Conservation (phyloP, 2,113 vertebrate genomes). For the Ciconia stormi region DNA sequence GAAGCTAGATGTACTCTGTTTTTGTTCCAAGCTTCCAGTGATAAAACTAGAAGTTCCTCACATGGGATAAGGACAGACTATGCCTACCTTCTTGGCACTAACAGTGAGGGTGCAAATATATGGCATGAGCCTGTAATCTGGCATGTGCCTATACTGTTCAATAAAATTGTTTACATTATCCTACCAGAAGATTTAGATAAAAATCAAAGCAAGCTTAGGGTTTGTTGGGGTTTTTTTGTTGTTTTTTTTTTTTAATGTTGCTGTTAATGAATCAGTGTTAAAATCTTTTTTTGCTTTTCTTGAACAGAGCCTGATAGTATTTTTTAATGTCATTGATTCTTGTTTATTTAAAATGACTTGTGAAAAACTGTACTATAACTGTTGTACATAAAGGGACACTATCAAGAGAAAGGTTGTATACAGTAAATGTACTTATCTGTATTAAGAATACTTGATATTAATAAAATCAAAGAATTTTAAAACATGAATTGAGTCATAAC, state of each 20-base stretch:
- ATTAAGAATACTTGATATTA: constrained; percentile 5
- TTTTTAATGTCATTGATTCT: constrained; percentile 48
- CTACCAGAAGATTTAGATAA: constrained; percentile 51
- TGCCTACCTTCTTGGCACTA: background rate
- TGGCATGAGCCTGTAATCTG: constrained; percentile 16
- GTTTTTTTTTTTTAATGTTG: background rate
- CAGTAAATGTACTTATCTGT: background rate
- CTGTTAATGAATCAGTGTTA: constrained; percentile 56
- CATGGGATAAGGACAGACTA: background rate
- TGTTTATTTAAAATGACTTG: constrained; percentile 60
- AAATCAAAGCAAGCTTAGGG: constrained; percentile 50
- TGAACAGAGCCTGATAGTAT: constrained; percentile 39
- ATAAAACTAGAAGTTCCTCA: background rate
- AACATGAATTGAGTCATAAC: background rate
- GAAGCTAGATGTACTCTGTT: background rate
- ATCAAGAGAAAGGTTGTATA: constrained; percentile 47
- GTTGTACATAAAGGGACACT: constrained; percentile 52
- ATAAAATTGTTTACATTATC: constrained; percentile 61
- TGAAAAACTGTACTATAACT: constrained; percentile 55
- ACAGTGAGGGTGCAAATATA: background rate
- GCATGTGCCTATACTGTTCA: constrained; percentile 38
- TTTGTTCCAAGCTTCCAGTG: background rate
- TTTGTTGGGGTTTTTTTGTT: background rate
- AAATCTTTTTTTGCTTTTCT: constrained; percentile 27
- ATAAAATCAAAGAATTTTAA: constrained; percentile 4